These are phyloP conservation scores for Tholera decimalis DNA, from an alignment of 2,888 invertebrate genomes.

Conservation along the genomic window DNA sequence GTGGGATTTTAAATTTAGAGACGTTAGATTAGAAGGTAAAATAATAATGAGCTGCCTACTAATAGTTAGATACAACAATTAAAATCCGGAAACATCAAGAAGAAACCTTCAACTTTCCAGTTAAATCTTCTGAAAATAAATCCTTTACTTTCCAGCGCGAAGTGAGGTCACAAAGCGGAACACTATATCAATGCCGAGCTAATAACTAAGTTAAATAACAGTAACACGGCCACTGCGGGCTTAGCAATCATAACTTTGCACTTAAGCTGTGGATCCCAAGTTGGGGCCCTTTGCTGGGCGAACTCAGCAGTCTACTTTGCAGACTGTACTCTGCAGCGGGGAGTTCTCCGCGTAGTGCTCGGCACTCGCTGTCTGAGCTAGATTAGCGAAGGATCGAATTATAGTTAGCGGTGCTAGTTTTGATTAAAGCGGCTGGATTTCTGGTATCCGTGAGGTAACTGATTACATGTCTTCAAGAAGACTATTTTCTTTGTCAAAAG, in stretches of 20 bases:
- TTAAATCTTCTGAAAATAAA: slow-evolving; percentile 2
- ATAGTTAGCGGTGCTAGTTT: slow-evolving; percentile 29
- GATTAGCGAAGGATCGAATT: slow-evolving; percentile 51
- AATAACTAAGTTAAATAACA: slow-evolving; percentile 63
- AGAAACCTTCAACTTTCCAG: not conserved
- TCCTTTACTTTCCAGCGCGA: slow-evolving; percentile 2
- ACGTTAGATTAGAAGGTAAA: no score
- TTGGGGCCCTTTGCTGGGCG: slow-evolving; percentile 42
- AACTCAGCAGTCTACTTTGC: slow-evolving; percentile 21
- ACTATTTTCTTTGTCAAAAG: no score
- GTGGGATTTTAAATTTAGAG: no score
- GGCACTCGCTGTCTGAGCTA: slow-evolving; percentile 33
- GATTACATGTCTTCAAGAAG: no score
- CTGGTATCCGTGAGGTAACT: not conserved
- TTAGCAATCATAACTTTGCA: slow-evolving; percentile 70
- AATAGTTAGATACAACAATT: not conserved
- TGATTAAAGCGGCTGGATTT: slow-evolving; percentile 7
- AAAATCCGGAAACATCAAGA: no score
- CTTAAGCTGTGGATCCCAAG: slow-evolving; percentile 58
- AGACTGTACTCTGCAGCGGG: slow-evolving; percentile 14
- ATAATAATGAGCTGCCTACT: not conserved
- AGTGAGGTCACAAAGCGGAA: slow-evolving; percentile 51
- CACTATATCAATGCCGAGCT: slow-evolving; percentile 58
- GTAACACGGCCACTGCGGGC: slow-evolving; percentile 41
- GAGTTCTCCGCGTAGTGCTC: slow-evolving; percentile 26